Evolutionary conservation across 2,888 invertebrate species (phyloP).

Genomic region (Prosapia bicincta): DNA sequence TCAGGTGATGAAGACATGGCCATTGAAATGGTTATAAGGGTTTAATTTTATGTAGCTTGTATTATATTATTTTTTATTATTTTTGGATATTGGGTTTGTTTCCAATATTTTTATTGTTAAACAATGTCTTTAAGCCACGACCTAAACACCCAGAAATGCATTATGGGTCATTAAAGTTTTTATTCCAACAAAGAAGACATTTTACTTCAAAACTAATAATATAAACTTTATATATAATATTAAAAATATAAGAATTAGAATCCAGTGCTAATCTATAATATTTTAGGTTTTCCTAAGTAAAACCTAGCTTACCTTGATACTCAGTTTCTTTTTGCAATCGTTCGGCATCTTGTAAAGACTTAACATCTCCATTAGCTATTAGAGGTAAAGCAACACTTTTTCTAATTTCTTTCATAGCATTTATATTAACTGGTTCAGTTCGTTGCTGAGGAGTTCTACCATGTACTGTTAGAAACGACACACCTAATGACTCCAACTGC

Average conservation of each 20-base stretch:
- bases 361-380: constrained; percentile 90
- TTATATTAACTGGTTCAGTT: constrained; percentile 66
- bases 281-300: background rate
- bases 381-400: constrained; percentile 74
- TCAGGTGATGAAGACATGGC: too few relatives aligned
- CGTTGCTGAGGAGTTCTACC: constrained; percentile 82
- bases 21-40: too few relatives aligned
- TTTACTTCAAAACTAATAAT: too few relatives aligned
- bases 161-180: too few relatives aligned
- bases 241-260: background rate
- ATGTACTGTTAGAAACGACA: constrained; percentile 85
- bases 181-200: too few relatives aligned
- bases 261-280: background rate
- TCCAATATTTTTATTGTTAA: too few relatives aligned
- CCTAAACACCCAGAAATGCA: too few relatives aligned
- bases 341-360: constrained; percentile 66
- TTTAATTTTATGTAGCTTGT: too few relatives aligned
- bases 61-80: too few relatives aligned
- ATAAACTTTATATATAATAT: too few relatives aligned
- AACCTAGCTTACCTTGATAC: constrained; percentile 59
- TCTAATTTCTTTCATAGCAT: constrained; percentile 67
- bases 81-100: too few relatives aligned
- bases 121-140: too few relatives aligned
- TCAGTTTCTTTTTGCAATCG: constrained; percentile 62
- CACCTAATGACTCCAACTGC: constrained; percentile 79